phyloP scores from a whole-genome alignment of 2,888 invertebrate genomes.

The Actias luna region DNA sequence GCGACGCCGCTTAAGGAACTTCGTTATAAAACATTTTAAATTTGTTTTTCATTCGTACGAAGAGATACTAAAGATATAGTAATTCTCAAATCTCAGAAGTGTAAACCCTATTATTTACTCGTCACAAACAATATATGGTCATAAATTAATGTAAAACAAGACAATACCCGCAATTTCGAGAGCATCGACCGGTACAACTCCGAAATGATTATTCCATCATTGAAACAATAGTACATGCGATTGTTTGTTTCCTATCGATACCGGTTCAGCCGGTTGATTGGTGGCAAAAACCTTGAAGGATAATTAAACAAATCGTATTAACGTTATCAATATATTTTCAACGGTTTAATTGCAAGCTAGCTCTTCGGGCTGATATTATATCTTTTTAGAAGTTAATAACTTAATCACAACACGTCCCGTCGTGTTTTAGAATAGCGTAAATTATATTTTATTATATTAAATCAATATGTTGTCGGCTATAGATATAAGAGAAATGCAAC shows the following conservation, averaged over 20 bases:
- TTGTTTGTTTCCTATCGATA: not conserved
- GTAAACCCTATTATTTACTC: not conserved
- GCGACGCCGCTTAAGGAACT: too few relatives aligned
- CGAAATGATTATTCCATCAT: not conserved
- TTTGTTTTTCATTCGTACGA: too few relatives aligned
- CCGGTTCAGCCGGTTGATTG: constrained; percentile 1
- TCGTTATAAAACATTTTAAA: too few relatives aligned
- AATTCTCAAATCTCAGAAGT: not conserved
- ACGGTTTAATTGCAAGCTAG: too few relatives aligned
- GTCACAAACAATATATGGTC: not conserved
- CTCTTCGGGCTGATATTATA: too few relatives aligned
- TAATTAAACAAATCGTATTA: not conserved
- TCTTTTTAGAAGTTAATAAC: too few relatives aligned
- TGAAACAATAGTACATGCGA: not conserved
- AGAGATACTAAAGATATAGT: not conserved
- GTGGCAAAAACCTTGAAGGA: not conserved
- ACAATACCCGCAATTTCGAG: not conserved
- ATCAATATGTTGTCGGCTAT: too few relatives aligned
- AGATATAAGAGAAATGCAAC: too few relatives aligned
- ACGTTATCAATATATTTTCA: not conserved
- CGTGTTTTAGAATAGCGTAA: too few relatives aligned
- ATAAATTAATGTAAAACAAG: not conserved
- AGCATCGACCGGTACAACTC: not conserved
- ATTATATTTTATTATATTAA: too few relatives aligned
- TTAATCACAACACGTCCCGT: too few relatives aligned